phyloP scores from a whole-genome alignment of 2,797 vertebrate genomes.

The Myotis findleyi region DNA sequence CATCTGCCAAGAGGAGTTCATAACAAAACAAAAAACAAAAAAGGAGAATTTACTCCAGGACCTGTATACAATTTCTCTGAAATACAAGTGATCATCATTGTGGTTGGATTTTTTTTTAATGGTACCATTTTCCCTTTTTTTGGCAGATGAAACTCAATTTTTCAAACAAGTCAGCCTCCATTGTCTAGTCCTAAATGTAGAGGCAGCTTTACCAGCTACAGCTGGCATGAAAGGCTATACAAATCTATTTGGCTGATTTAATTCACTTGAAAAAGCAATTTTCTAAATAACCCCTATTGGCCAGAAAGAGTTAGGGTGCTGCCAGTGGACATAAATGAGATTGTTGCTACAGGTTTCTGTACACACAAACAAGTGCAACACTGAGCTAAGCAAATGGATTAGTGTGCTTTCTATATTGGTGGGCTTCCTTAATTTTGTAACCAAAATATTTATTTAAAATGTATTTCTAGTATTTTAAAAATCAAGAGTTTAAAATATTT shows the following conservation, averaged over 20 bases:
- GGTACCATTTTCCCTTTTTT: not conserved
- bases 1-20: not conserved
- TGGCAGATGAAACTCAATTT: conserved; percentile 27
- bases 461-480: not conserved
- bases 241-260: conserved; percentile 35
- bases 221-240: conserved; percentile 25
- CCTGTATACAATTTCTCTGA: not conserved
- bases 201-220: not conserved
- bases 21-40: not conserved
- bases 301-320: conserved; percentile 17
- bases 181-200: conserved; percentile 29
- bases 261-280: conserved; percentile 55
- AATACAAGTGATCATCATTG: not conserved
- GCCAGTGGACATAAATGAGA: conserved; percentile 5
- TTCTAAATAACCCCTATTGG: conserved; percentile 36
- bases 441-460: not conserved
- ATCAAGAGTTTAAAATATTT: not conserved
- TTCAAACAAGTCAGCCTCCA: conserved; percentile 29
- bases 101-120: not conserved
- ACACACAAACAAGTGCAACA: not conserved
- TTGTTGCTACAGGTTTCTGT: not conserved
- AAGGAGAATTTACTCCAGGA: not conserved
- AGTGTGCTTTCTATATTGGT: not conserved
- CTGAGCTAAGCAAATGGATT: not conserved
- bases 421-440: not conserved